These are phyloP conservation scores for Andrena praecox DNA, from an alignment of 2,888 invertebrate species.

Conservation along the genomic window DNA sequence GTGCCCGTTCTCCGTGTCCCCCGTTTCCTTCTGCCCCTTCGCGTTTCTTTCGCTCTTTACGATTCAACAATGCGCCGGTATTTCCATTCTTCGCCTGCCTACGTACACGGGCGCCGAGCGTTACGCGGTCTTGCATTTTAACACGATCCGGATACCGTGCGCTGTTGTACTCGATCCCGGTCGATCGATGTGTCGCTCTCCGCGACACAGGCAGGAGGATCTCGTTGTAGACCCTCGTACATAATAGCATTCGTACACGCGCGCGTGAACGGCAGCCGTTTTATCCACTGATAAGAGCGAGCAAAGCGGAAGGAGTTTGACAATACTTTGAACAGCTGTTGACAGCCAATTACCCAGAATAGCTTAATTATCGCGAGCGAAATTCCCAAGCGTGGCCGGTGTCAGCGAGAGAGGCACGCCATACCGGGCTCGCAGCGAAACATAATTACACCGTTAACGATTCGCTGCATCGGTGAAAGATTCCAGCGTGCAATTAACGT, in stretches of 20 bases:
- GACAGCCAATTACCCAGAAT: too few species aligned
- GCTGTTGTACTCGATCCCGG: slow-evolving; percentile 29
- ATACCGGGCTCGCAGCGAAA: slow-evolving; percentile 16
- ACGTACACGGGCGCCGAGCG: slow-evolving; percentile 8
- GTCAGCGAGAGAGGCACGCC: slow-evolving; percentile 14
- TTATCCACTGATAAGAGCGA: too few species aligned
- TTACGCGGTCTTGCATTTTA: slow-evolving; percentile 29
- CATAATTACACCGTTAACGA: slow-evolving; percentile 49
- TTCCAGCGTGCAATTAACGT: slow-evolving; percentile 43
- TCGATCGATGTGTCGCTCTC: slow-evolving; percentile 35
- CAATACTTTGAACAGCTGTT: too few species aligned
- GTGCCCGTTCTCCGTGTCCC: not conserved
- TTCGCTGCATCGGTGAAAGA: slow-evolving; percentile 32
- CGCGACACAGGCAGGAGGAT: not conserved
- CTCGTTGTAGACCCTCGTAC: too few species aligned
- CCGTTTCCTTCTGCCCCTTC: slow-evolving; percentile 13
- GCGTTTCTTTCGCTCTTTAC: slow-evolving; percentile 60
- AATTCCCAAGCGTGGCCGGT: slow-evolving; percentile 32
- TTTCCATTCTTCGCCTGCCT: slow-evolving; percentile 32
- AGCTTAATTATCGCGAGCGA: slow-evolving; percentile 38
- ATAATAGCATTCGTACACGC: too few species aligned
- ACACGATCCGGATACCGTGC: slow-evolving; percentile 29
- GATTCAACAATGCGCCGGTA: slow-evolving; percentile 54
- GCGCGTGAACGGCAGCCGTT: too few species aligned
- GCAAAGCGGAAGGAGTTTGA: too few species aligned